Percentiles rank a stretch among this genome's conserved stretches.
Conservation (phyloP, 2,888 invertebrate species). For the Cephus spinipes region DNA sequence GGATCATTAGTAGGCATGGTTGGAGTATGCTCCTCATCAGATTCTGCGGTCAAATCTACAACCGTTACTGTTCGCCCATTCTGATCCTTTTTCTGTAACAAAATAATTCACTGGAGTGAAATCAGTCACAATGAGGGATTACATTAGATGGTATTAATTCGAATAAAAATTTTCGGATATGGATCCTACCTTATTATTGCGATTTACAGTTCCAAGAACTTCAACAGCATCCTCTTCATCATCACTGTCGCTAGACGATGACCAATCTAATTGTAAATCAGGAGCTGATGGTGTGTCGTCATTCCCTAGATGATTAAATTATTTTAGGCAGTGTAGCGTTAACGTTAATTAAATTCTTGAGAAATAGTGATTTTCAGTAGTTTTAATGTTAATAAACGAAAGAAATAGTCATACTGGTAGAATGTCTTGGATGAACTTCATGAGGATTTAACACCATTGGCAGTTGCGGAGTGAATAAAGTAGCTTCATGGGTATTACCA, state of each 20-base stretch:
- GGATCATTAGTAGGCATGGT: slow-evolving; percentile 35
- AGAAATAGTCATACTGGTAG: slow-evolving; percentile 42
- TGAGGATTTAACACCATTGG: slow-evolving; percentile 45
- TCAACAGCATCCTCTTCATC: slow-evolving; percentile 72
- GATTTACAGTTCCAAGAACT: slow-evolving; percentile 64
- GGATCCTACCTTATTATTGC: slow-evolving; percentile 44
- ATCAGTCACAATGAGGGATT: not conserved
- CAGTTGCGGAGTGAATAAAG: slow-evolving; percentile 39
- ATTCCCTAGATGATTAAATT: slow-evolving; percentile 35
- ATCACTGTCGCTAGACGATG: slow-evolving; percentile 72
- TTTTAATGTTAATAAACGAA: slow-evolving; percentile 8
- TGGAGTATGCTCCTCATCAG: slow-evolving; percentile 67
- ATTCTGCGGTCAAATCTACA: slow-evolving; percentile 73
- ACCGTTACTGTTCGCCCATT: slow-evolving; percentile 67
- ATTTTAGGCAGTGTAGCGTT: not conserved
- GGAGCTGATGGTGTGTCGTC: slow-evolving; percentile 74
- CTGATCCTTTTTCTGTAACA: slow-evolving; percentile 29
- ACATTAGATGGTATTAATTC: not conserved
- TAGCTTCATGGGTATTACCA: slow-evolving; percentile 38
- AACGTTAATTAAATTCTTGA: not conserved
- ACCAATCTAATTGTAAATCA: slow-evolving; percentile 83
- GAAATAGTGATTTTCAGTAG: not conserved
- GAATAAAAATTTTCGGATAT: not conserved
- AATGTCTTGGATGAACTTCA: slow-evolving; percentile 41
- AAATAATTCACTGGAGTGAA: not conserved